Evolutionary conservation across 2,113 vertebrate species (phyloP), one percentile per base, ranked within the genome.

Genomic region (Panthera tigris): DNA sequence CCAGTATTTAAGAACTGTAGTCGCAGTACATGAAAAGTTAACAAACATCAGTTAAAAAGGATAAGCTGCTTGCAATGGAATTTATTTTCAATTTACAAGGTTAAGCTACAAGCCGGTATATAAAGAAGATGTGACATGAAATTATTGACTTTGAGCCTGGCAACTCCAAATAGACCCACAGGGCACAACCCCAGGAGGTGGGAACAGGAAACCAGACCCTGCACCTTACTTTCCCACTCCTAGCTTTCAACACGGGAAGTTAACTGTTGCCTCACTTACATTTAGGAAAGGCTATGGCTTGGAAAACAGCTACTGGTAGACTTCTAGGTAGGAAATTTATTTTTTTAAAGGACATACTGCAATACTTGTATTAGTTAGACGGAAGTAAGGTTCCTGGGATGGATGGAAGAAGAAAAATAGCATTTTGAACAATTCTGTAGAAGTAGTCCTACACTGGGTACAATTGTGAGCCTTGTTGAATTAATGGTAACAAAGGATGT

Each of bases 101-200:
- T 88, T 92, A 94, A 73, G 14, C 15, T 87, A 91, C 55, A 91
- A 86, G 31, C 13, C 52, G 93, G 45, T 79, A 74, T 45, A 81
- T 69, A 57, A 97, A 97, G n/a, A 95, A 63, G 25, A 91, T 48
- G 71, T 31, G 95, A 97, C 94, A 87, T 74, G 94, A 66, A 92
- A 93, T 41, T 92, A 94, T 15, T 90, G 48, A 92, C 74, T 78
- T 91, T 82, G 65, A 87, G 80, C 83, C 63, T 83, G 63, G 52
- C 39, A 89, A 69, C 39, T 96, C 55, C 81, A 96, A 96, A 91
- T 45, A 93, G 57, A 87, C 13, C 78, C 33, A 36, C 1, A 41
- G 41, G 50, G 36, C 86, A 87, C n/a, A 84, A 63, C 5, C 76
- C 66, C 39, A 83, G 90, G 31, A 82, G 45, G 36, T 48, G 16